These are phyloP conservation scores for Cotesia glomerata DNA, from an alignment of 1,140 invertebrate genomes.

Conservation along the genomic window DNA sequence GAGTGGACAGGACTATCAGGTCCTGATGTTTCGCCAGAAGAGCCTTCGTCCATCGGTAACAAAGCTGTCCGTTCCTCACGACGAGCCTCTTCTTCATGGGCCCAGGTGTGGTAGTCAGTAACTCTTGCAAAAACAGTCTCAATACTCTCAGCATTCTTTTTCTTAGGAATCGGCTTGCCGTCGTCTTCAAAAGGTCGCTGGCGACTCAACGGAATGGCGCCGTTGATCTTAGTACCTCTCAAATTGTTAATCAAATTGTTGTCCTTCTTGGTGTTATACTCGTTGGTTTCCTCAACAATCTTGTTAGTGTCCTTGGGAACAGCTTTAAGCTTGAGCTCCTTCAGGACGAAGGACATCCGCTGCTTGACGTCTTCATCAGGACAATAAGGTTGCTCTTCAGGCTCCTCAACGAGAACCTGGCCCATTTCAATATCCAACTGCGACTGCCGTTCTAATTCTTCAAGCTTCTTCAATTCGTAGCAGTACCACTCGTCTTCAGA, in stretches of 20 bases:
- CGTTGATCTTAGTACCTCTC: constrained; percentile 41
- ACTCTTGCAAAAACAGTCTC: constrained; percentile 62
- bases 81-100: constrained; percentile 55
- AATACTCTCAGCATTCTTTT: constrained; percentile 54
- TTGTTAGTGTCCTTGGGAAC: constrained; percentile 47
- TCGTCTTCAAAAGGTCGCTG: constrained; percentile 45
- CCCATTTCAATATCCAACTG: constrained; percentile 71
- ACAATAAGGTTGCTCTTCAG: constrained; percentile 65
- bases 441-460: constrained; percentile 82
- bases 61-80: constrained; percentile 60
- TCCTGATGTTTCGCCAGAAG: constrained; percentile 85
- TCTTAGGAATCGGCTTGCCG: constrained; percentile 56
- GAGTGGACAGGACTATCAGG: constrained; percentile 82
- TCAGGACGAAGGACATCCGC: constrained; percentile 77
- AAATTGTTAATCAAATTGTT: constrained; percentile 2
- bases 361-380: constrained; percentile 76
- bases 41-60: constrained; percentile 60
- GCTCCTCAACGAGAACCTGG: constrained; percentile 67
- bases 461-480: constrained; percentile 84
- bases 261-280: constrained; percentile 29
- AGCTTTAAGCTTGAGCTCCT: constrained; percentile 75
- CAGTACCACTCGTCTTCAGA: constrained; percentile 94
- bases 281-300: constrained; percentile 8
- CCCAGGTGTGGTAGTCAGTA: constrained; percentile 63
- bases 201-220: constrained; percentile 43